Conservation (phyloP, 1,140 invertebrate species). For the Archivesica marissinica region DNA sequence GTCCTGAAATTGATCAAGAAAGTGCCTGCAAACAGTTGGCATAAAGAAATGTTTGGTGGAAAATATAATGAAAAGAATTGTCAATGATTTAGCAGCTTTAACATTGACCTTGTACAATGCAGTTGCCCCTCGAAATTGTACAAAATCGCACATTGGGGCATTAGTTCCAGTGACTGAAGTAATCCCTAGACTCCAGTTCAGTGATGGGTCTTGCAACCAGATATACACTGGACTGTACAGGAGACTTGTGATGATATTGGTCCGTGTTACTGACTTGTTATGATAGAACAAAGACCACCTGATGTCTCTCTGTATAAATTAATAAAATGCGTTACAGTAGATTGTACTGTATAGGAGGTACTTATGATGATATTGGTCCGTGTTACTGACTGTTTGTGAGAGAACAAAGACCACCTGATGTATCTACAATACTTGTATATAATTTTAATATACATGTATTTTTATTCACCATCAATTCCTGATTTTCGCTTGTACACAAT, state of each 20-base stretch:
- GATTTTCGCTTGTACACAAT: neutral
- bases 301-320: no score
- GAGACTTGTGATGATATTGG: slow-evolving; percentile 12
- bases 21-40: no score
- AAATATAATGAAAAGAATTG: no score
- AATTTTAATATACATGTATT: neutral
- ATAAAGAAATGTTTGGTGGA: no score
- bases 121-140: neutral
- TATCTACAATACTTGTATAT: neutral
- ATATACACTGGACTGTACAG: no score
- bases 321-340: no score
- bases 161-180: neutral
- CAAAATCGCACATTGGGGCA: neutral
- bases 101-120: no score
- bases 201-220: no score
- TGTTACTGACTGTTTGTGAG: slow-evolving; percentile 6
- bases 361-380: slow-evolving; percentile 13
- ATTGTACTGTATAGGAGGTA: no score
- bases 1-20: no score
- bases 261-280: slow-evolving; percentile 12
- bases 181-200: no score
- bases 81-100: no score
- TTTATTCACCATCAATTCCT: neutral
- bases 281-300: slow-evolving; percentile 20
- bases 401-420: slow-evolving; percentile 11